These are phyloP conservation scores for Nezara viridula DNA, from an alignment of 2,888 invertebrate genomes.

Conservation along the genomic window DNA sequence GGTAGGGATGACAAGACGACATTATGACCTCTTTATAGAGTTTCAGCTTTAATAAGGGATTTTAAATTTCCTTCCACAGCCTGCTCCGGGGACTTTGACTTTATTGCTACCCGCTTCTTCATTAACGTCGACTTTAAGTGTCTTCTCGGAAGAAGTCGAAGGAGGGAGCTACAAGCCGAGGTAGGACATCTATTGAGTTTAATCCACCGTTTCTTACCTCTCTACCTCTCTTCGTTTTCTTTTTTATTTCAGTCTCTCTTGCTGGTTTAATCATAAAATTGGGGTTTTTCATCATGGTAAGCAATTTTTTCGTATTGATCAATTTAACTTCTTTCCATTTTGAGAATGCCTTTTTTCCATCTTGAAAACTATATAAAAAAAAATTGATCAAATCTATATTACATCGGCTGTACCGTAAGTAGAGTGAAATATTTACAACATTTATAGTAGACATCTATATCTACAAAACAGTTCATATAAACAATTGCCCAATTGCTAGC, in stretches of 20 bases:
- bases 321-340: background rate
- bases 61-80: background rate
- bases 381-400: no score
- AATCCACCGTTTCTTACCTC: background rate
- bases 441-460: no score
- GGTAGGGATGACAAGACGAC: background rate
- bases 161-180: background rate
- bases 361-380: background rate
- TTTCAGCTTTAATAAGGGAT: conserved; percentile 9
- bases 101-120: background rate
- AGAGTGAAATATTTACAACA: no score
- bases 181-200: background rate
- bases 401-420: no score
- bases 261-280: background rate
- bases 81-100: background rate
- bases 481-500: no score
- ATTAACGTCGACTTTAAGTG: conserved; percentile 4
- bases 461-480: no score
- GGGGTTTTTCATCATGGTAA: background rate
- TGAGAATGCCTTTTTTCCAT: background rate
- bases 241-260: background rate
- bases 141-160: background rate
- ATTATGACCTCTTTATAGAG: conserved; percentile 2
- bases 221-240: background rate
- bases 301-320: background rate